Conservation (phyloP, 2,888 invertebrate genomes). For the Physocephala rufipes region DNA sequence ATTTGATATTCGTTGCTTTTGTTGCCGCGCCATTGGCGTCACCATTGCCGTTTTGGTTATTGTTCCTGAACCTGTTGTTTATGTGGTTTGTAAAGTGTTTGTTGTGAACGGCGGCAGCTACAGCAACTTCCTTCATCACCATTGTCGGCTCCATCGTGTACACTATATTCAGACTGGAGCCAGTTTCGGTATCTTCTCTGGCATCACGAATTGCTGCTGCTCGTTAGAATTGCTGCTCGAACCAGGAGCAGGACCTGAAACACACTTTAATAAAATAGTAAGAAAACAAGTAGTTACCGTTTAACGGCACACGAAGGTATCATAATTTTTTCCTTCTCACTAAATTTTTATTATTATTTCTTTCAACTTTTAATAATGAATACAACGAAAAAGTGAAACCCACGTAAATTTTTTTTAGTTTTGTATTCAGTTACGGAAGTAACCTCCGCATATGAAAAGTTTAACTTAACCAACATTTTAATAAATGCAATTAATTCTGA, state of each 20-base stretch:
- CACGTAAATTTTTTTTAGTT: too few species aligned
- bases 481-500: background rate
- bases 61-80: slow-evolving; percentile 5
- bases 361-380: too few species aligned
- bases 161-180: too few species aligned
- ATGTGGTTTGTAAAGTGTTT: background rate
- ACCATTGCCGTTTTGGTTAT: background rate
- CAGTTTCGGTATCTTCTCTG: background rate
- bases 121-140: too few species aligned
- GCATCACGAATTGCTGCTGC: background rate
- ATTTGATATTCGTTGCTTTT: slow-evolving; percentile 21
- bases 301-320: too few species aligned
- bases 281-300: too few species aligned
- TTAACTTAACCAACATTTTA: background rate
- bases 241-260: too few species aligned
- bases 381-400: too few species aligned
- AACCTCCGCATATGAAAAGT: background rate
- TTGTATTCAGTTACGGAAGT: background rate
- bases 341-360: too few species aligned
- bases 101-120: too few species aligned
- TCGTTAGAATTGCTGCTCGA: too few species aligned
- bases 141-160: background rate
- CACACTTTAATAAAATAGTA: too few species aligned
- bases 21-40: slow-evolving; percentile 1
- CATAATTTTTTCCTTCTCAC: background rate